phyloP scores from a whole-genome alignment of 2,888 invertebrate genomes.

The Papilio protenor region DNA sequence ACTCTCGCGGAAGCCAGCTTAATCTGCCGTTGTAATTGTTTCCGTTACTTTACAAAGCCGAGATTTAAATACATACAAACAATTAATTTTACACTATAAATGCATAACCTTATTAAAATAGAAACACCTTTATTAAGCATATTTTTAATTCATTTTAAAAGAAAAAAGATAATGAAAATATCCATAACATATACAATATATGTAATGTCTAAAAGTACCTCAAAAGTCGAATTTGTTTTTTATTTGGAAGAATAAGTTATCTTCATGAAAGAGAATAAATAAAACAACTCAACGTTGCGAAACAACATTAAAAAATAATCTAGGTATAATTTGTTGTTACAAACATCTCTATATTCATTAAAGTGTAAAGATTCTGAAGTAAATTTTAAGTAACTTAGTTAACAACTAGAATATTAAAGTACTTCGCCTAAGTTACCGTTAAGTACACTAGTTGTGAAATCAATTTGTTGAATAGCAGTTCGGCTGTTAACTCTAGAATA shows the following conservation, averaged over 20 bases:
- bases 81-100: background rate
- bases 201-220: no score
- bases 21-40: slow-evolving; percentile 31
- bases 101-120: no score
- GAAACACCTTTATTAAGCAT: no score
- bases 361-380: background rate
- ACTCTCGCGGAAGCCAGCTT: slow-evolving; percentile 6
- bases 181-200: no score
- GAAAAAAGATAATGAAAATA: no score
- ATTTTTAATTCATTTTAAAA: no score
- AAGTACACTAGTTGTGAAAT: background rate
- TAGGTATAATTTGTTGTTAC: no score
- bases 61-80: background rate
- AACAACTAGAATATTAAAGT: slow-evolving; percentile 17
- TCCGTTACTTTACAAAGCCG: slow-evolving; percentile 20
- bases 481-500: background rate
- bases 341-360: no score
- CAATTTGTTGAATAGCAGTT: background rate
- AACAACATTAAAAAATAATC: no score
- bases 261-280: no score
- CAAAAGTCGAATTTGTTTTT: background rate
- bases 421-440: background rate
- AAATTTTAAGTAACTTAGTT: slow-evolving; percentile 4
- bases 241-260: no score
- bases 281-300: no score